Conservation (phyloP, 2,888 invertebrate genomes). For the Ophioninae sp. region DNA sequence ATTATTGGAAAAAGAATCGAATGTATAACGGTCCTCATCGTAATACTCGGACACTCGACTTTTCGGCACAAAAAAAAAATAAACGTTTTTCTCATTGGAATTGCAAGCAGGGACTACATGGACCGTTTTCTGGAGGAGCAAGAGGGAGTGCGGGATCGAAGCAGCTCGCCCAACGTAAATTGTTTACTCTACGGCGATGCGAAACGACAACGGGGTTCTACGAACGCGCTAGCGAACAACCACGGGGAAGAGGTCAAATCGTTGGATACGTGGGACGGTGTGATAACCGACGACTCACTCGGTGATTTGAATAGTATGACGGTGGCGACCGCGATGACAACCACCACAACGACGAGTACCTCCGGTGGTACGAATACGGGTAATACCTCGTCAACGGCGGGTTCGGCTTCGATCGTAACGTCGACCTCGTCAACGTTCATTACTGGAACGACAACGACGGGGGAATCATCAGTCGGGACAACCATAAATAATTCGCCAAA, state of each 20-base stretch:
- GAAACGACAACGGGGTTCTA: constrained; percentile 76
- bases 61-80: not conserved
- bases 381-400: constrained; percentile 39
- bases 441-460: constrained; percentile 21
- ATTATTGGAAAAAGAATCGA: too few relatives aligned
- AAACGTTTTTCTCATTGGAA: constrained; percentile 53
- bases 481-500: constrained; percentile 64
- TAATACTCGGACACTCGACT: too few relatives aligned
- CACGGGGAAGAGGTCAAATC: constrained; percentile 72
- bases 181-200: constrained; percentile 77
- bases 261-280: constrained; percentile 76
- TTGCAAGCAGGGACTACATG: constrained; percentile 89
- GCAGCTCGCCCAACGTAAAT: constrained; percentile 88
- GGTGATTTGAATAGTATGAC: constrained; percentile 61
- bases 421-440: constrained; percentile 41
- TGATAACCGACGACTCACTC: constrained; percentile 64
- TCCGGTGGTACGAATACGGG: constrained; percentile 53
- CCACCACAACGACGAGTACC: constrained; percentile 41
- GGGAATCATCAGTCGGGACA: constrained; percentile 14
- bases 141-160: constrained; percentile 86
- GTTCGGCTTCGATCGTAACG: constrained; percentile 20
- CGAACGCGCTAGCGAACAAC: constrained; percentile 69
- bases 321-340: constrained; percentile 45
- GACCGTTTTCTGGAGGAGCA: constrained; percentile 95
- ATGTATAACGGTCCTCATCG: too few relatives aligned